phyloP scores from a whole-genome alignment of 2,113 vertebrate species.

The Andinoacara biseriatus region DNA sequence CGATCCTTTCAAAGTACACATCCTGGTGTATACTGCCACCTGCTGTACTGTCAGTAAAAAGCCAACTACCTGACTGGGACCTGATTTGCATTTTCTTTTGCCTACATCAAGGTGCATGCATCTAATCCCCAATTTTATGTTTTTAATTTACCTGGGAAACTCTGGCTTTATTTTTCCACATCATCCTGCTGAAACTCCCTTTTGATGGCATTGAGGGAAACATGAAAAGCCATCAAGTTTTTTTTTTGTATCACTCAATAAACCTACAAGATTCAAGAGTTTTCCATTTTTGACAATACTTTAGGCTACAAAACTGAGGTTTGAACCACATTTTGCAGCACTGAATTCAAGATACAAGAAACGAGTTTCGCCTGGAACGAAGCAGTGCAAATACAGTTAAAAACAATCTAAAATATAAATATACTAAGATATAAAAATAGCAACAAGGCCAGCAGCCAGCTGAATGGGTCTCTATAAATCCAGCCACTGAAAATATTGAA shows the following conservation, averaged over 20 bases:
- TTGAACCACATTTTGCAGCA: neutral
- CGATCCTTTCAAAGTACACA: neutral
- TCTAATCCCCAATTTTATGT: neutral
- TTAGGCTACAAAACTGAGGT: neutral
- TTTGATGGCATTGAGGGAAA: neutral
- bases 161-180: neutral
- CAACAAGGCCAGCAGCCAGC: too few species aligned
- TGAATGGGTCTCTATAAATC: neutral
- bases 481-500: neutral
- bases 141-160: neutral
- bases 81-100: neutral
- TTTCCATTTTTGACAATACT: neutral
- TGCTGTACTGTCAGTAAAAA: neutral
- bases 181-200: neutral
- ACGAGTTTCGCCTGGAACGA: too few species aligned
- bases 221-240: neutral
- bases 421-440: too few species aligned
- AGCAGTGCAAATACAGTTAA: too few species aligned
- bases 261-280: neutral
- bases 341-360: too few species aligned
- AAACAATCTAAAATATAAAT: too few species aligned
- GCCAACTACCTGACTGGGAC: neutral
- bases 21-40: constrained; percentile 30
- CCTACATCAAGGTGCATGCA: neutral
- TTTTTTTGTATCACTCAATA: neutral